Conservation (phyloP, 1,140 invertebrate species). For the Drosophila lowei region DNA sequence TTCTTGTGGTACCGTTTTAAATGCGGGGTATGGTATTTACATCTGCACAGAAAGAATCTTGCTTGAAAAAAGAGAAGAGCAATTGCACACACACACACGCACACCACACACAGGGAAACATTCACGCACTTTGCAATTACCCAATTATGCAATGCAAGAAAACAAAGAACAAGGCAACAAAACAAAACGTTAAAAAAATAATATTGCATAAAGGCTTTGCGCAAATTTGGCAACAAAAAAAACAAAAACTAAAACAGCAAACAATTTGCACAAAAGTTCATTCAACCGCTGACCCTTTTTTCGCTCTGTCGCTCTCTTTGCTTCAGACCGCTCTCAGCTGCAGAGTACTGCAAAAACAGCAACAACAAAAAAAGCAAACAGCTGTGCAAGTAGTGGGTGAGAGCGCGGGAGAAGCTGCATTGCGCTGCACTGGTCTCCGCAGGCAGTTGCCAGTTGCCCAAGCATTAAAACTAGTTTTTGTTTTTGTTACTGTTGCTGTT, state of each 20-base stretch:
- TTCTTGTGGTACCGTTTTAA: too few relatives aligned
- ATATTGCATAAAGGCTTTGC: slow-evolving; percentile 53
- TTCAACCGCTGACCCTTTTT: slow-evolving; percentile 81
- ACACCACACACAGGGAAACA: background rate
- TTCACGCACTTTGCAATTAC: slow-evolving; percentile 17
- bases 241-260: slow-evolving; percentile 18
- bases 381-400: slow-evolving; percentile 48
- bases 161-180: slow-evolving; percentile 44
- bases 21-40: too few relatives aligned
- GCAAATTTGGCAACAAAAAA: slow-evolving; percentile 52
- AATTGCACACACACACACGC: background rate
- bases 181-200: slow-evolving; percentile 4
- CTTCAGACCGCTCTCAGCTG: slow-evolving; percentile 11
- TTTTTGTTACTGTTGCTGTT: slow-evolving; percentile 2
- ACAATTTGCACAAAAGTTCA: slow-evolving; percentile 72
- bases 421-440: background rate
- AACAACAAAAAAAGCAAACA: slow-evolving; percentile 34
- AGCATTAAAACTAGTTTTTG: slow-evolving; percentile 62
- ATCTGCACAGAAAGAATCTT: too few relatives aligned
- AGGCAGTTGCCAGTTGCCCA: background rate
- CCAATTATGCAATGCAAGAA: slow-evolving; percentile 38
- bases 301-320: slow-evolving; percentile 14
- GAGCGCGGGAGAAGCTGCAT: background rate
- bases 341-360: too few relatives aligned
- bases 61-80: too few relatives aligned